Evolutionary conservation across 2,797 vertebrate species (phyloP).

Genomic region (Typhlichthys eigenmanni): DNA sequence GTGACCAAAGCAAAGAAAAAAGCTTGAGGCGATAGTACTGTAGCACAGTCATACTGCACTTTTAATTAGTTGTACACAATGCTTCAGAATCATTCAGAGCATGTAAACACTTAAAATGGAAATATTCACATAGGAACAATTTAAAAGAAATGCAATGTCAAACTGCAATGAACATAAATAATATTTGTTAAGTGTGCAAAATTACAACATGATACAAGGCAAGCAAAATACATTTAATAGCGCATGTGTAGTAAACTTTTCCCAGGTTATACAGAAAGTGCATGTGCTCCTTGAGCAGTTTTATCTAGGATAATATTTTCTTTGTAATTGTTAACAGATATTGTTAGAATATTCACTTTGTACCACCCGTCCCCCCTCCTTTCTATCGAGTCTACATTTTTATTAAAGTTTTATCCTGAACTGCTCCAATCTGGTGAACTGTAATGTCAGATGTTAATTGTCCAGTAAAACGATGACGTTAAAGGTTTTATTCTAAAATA

Average conservation of each 20-base stretch:
- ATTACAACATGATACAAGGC: slow-evolving; percentile 28
- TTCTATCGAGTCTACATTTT: too few relatives aligned
- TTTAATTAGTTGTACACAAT: slow-evolving; percentile 69
- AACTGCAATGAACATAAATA: slow-evolving; percentile 44
- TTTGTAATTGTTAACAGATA: slow-evolving; percentile 4
- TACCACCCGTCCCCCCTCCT: too few relatives aligned
- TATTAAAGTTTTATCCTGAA: too few relatives aligned
- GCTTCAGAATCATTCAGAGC: slow-evolving; percentile 46
- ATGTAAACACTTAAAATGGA: slow-evolving; percentile 53
- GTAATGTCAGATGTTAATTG: slow-evolving; percentile 6
- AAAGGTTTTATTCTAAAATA: slow-evolving; percentile 8
- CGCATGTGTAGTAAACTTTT: slow-evolving; percentile 50
- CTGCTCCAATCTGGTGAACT: background rate
- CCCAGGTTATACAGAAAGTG: slow-evolving; percentile 79
- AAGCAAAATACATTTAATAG: slow-evolving; percentile 48
- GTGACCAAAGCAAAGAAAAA: slow-evolving; percentile 8
- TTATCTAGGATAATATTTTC: slow-evolving; percentile 43
- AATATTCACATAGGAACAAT: slow-evolving; percentile 57
- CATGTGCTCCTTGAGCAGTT: slow-evolving; percentile 71
- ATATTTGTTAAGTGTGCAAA: slow-evolving; percentile 32
- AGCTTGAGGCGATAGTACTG: slow-evolving; percentile 19
- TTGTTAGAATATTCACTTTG: too few relatives aligned
- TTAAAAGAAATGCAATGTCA: slow-evolving; percentile 50
- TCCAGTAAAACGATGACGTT: slow-evolving; percentile 4
- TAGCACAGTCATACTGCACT: slow-evolving; percentile 48